Evolutionary conservation across 2,113 vertebrate genomes (phyloP), one percentile per base, ranked within the genome.

Genomic region (Prolemur simus): DNA sequence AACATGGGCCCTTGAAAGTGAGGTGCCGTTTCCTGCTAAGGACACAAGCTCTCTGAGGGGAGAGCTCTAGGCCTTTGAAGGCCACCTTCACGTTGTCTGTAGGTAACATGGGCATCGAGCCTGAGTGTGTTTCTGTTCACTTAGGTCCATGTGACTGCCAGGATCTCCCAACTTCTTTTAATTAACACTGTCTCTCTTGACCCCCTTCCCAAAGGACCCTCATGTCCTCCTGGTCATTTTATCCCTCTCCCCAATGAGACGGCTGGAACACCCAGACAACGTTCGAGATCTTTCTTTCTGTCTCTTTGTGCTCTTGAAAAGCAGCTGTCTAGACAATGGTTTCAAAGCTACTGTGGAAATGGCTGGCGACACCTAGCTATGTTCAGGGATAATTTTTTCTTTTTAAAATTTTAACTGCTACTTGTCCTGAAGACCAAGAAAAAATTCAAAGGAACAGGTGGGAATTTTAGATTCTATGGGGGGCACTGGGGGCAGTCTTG

Each of bases 381-480:
- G 34, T 45, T 96, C 29, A 66, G 34, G 32, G 71, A 66, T 25
- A 56, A 42, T n/a, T 52, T 56, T 27, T 12, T 20, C 42, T 54
- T 54, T 77, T 34, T 0, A 7, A 84, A 60, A 47, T 27, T 58
- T 74, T 58, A 84, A 64, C 27, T 58, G 13, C 77, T 84, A 76
- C 20, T 83, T 93, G 42, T 86, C 25, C 9, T 45, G 34, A 74
- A 94, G 29, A 68, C 21, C 42, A 88, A 87, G 49, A 68, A 82
- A 69, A 83, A 68, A 32, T 42, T 78, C 17, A 39, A 68, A 81
- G 37, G 42, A 84, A n/a, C 2, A 9, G 89, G 21, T 47, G 8
- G 27, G 34, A 82, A 80, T 85, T 90, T 73, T 42, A 56, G 56
- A 76, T 90, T 82, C n/a, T 87, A 47, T n/a, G 23, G 34, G 47